These are phyloP conservation scores for Gobius niger DNA, from an alignment of 2,113 vertebrate genomes.

Conservation along the genomic window DNA sequence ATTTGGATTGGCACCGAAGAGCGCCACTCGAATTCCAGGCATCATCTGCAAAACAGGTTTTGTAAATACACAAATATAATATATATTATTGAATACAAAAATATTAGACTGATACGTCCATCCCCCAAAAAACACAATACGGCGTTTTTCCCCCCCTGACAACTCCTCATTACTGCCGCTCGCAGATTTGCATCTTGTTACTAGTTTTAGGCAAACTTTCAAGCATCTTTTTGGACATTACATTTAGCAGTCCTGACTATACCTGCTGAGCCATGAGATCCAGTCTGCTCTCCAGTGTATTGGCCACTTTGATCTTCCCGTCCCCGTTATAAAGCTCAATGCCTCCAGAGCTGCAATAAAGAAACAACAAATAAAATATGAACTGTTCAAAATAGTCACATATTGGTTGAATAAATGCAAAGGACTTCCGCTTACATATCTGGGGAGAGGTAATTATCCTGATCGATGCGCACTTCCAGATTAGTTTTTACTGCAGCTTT, in stretches of 20 bases:
- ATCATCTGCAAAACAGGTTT: slow-evolving; percentile 86
- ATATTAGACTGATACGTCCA: background rate
- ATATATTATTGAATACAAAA: background rate
- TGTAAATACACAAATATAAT: background rate
- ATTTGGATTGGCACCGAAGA: slow-evolving; percentile 94
- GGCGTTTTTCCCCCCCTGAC: too few species aligned
- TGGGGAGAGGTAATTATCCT: slow-evolving; percentile 85
- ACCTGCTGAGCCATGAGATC: slow-evolving; percentile 98
- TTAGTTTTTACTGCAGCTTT: slow-evolving; percentile 87
- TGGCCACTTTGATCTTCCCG: slow-evolving; percentile 94
- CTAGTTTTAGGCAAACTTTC: background rate
- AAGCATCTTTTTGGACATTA: background rate
- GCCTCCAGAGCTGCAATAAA: slow-evolving; percentile 85
- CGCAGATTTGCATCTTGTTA: too few species aligned
- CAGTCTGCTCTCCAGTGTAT: slow-evolving; percentile 95
- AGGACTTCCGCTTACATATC: slow-evolving; percentile 81
- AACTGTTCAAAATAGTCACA: too few species aligned
- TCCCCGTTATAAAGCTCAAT: slow-evolving; percentile 89
- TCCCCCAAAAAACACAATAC: too few species aligned
- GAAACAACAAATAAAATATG: background rate
- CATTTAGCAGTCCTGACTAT: background rate
- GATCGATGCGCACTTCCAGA: slow-evolving; percentile 88
- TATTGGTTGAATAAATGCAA: background rate
- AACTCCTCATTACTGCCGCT: too few species aligned
- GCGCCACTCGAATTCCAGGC: slow-evolving; percentile 92